phyloP scores from a whole-genome alignment of 2,888 invertebrate genomes.

The Ligdia adustata region DNA sequence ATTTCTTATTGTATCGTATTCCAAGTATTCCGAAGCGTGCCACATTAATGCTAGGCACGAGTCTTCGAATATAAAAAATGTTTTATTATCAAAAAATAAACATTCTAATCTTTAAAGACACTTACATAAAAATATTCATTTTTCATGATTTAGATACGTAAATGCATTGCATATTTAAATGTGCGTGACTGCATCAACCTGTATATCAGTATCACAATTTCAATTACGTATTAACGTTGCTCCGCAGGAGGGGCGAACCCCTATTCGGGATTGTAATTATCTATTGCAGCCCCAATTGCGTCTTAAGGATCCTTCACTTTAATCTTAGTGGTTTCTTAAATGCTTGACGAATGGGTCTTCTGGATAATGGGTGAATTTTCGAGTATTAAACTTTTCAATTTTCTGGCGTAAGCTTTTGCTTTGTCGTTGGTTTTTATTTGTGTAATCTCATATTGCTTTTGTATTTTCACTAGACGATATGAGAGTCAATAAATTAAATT shows the following conservation, averaged over 20 bases:
- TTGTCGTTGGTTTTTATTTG: too few species aligned
- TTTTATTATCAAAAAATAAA: too few species aligned
- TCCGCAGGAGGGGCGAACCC: conserved; percentile 27
- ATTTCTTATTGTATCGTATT: too few species aligned
- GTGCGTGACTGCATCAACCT: conserved; percentile 5
- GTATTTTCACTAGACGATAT: too few species aligned
- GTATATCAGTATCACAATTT: conserved; percentile 34
- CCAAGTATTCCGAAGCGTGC: too few species aligned
- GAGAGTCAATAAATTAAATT: too few species aligned
- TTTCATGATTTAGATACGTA: neutral
- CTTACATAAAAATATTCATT: neutral
- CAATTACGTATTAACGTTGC: conserved; percentile 38
- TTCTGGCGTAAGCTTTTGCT: too few species aligned
- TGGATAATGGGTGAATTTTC: neutral
- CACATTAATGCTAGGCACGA: too few species aligned
- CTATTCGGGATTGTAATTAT: conserved; percentile 31
- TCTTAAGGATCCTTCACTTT: conserved; percentile 29
- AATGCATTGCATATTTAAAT: neutral
- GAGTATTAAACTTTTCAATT: too few species aligned
- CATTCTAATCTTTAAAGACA: too few species aligned
- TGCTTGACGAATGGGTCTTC: conserved; percentile 7
- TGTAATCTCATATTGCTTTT: too few species aligned
- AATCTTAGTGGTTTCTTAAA: conserved; percentile 27
- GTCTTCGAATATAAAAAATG: too few species aligned
- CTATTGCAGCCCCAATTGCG: conserved; percentile 29